Percentiles rank a stretch among this genome's conserved stretches.
Conservation (phyloP, 2,888 invertebrate species). For the Zhuqinia jingwanae region DNA sequence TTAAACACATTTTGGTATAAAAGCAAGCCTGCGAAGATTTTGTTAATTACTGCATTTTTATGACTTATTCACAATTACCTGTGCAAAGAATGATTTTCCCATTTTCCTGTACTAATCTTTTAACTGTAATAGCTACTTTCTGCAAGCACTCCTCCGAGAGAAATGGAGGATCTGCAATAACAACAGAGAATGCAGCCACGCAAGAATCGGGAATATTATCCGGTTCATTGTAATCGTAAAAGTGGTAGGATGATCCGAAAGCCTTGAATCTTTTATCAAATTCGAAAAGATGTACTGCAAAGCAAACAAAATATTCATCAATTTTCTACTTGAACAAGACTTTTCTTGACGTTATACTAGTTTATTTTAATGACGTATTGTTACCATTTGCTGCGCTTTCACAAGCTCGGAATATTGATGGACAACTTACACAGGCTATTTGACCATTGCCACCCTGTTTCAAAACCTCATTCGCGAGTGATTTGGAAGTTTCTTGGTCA, state of each 20-base stretch:
- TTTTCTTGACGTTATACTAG: neutral
- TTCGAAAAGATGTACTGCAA: conserved; percentile 89
- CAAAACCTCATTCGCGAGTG: conserved; percentile 86
- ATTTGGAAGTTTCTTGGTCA: conserved; percentile 88
- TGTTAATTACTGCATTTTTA: neutral
- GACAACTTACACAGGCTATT: conserved; percentile 93
- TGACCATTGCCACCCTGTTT: conserved; percentile 83
- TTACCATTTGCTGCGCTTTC: conserved; percentile 76
- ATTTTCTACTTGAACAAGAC: conserved; percentile 22
- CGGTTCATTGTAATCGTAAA: conserved; percentile 94
- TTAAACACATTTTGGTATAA: too few relatives aligned
- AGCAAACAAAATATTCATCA: conserved; percentile 39
- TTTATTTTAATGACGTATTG: conserved; percentile 54
- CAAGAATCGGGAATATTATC: conserved; percentile 85
- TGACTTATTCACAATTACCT: conserved; percentile 82
- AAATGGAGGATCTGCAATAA: conserved; percentile 97
- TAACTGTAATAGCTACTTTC: conserved; percentile 90
- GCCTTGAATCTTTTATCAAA: conserved; percentile 91
- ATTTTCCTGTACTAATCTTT: conserved; percentile 85
- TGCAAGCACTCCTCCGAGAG: conserved; percentile 94
- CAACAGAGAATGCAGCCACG: conserved; percentile 83
- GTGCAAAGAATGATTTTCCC: conserved; percentile 93
- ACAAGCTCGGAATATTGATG: conserved; percentile 87
- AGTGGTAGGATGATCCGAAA: conserved; percentile 89
- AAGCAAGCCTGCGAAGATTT: too few relatives aligned